A percentile compares a stretch with the other conserved stretches of the same genome.
These are phyloP conservation scores for Henicopernis longicauda DNA, from an alignment of 2,113 vertebrate species.

Conservation along the genomic window DNA sequence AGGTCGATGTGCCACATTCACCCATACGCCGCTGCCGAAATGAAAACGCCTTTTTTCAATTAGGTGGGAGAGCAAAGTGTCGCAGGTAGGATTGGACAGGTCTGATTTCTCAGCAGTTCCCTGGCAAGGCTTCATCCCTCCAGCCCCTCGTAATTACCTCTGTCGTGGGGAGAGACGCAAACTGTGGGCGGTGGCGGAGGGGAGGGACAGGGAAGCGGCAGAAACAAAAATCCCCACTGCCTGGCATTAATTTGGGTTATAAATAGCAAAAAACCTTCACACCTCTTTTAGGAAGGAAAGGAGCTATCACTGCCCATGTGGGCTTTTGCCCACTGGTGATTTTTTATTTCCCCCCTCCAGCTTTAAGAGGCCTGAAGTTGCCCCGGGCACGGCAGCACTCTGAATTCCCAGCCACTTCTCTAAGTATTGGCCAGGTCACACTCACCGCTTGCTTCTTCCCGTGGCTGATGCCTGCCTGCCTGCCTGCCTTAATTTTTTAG, in stretches of 20 bases:
- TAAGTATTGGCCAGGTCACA: background rate
- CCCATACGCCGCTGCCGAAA: background rate
- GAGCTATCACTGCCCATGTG: background rate
- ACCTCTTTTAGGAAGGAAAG: background rate
- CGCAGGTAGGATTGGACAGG: background rate
- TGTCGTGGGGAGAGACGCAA: fast-evolving
- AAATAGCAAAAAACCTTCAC: background rate
- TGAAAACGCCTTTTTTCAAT: background rate
- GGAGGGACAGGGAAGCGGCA: background rate
- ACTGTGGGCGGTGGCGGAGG: background rate
- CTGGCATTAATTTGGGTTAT: background rate
- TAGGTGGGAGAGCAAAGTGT: background rate
- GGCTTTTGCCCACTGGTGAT: background rate
- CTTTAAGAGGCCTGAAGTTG: background rate
- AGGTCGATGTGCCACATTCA: background rate
- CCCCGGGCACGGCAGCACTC: too few species aligned
- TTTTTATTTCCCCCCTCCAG: background rate
- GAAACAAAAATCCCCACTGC: background rate
- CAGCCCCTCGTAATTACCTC: background rate
- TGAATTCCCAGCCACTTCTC: background rate
- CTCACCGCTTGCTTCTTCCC: background rate
- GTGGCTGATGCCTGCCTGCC: background rate
- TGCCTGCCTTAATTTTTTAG: background rate
- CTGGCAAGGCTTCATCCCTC: background rate
- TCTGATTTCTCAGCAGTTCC: background rate